Evolutionary conservation across 1,140 invertebrate genomes (phyloP).

Genomic region (Temnothorax longispinosus): DNA sequence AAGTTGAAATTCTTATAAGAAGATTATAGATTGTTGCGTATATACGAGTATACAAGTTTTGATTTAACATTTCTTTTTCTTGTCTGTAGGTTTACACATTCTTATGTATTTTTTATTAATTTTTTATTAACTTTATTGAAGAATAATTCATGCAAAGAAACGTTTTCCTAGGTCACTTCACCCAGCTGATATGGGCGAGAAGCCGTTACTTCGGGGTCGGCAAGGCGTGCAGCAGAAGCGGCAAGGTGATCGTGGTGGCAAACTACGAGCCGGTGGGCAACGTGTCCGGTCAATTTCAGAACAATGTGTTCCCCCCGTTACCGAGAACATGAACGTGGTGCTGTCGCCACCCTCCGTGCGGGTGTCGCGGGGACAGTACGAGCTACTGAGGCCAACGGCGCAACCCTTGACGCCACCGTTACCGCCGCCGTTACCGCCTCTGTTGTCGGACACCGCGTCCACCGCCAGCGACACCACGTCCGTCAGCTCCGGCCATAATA

Average conservation of each 20-base stretch:
- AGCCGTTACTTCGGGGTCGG: constrained; percentile 93
- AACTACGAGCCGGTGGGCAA: constrained; percentile 94
- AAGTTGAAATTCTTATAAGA: no score
- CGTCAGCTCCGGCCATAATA: constrained; percentile 80
- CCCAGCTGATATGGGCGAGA: constrained; percentile 95
- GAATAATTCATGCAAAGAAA: neutral
- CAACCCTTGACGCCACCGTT: constrained; percentile 9
- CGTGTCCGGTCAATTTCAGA: constrained; percentile 90
- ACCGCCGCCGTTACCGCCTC: constrained; percentile 22
- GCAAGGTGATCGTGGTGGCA: constrained; percentile 92
- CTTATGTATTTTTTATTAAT: neutral
- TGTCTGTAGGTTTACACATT: neutral
- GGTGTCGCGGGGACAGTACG: constrained; percentile 67
- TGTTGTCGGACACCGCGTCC: constrained; percentile 76
- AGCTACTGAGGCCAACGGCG: constrained; percentile 54
- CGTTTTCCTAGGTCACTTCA: constrained; percentile 92
- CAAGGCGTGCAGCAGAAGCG: constrained; percentile 91
- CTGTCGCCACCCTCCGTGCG: constrained; percentile 77
- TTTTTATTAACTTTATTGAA: constrained; percentile 1
- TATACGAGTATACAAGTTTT: no score
- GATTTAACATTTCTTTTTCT: no score
- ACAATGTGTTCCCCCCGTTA: constrained; percentile 91
- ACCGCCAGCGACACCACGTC: constrained; percentile 78
- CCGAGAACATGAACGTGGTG: constrained; percentile 85
- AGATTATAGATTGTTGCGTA: no score